phyloP scores from a whole-genome alignment of 1,140 invertebrate genomes.

The Neotoxoptera formosana region DNA sequence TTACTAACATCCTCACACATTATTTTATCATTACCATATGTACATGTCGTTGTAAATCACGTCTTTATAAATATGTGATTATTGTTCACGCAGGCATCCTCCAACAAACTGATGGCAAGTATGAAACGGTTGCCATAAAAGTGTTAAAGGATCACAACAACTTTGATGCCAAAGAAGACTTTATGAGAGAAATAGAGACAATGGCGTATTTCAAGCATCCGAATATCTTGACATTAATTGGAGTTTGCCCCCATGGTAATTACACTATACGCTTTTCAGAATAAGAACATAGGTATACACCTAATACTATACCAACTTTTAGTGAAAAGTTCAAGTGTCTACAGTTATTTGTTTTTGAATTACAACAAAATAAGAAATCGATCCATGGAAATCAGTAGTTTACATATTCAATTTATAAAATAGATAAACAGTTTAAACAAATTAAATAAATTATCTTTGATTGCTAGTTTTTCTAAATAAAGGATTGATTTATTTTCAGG shows the following conservation, averaged over 20 bases:
- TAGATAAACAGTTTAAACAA: no score
- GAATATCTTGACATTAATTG: slow-evolving; percentile 85
- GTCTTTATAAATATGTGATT: neutral
- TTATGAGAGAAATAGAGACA: slow-evolving; percentile 87
- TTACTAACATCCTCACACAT: neutral
- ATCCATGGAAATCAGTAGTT: no score
- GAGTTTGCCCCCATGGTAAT: slow-evolving; percentile 77
- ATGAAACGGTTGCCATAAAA: slow-evolving; percentile 78
- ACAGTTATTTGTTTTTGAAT: no score
- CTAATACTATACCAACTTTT: no score
- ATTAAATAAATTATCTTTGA: no score
- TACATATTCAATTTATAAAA: no score
- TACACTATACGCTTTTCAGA: neutral
- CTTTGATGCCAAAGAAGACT: slow-evolving; percentile 84
- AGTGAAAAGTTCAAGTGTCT: no score
- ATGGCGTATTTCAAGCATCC: slow-evolving; percentile 88
- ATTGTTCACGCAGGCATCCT: neutral
- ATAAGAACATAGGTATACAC: no score
- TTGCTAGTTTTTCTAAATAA: no score
- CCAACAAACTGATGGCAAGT: neutral
- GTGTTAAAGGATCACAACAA: slow-evolving; percentile 82
- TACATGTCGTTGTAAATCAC: neutral
- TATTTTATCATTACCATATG: neutral
- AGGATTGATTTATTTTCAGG: no score
- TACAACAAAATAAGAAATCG: no score